Evolutionary conservation across 2,888 invertebrate species (phyloP).

Genomic region (Apamea epomidion): DNA sequence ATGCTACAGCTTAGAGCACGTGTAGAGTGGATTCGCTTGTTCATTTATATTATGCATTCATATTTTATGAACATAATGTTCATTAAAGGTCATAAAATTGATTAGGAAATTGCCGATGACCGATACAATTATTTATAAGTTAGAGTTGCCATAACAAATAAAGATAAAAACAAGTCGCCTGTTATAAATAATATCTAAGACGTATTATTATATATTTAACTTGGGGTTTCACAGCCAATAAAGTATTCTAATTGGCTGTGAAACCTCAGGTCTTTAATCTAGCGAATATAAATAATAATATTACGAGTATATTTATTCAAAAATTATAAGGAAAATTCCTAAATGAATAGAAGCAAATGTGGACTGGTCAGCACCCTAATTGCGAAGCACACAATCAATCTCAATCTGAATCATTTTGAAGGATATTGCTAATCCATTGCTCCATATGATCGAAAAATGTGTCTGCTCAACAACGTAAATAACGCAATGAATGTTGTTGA

Average conservation of each 20-base stretch:
- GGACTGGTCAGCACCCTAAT: too few relatives aligned
- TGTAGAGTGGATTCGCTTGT: constrained; percentile 3
- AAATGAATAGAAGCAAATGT: too few relatives aligned
- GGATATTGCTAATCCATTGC: too few relatives aligned
- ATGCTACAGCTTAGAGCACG: constrained; percentile 15
- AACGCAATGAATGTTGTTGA: too few relatives aligned
- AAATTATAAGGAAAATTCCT: too few relatives aligned
- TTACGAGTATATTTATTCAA: too few relatives aligned
- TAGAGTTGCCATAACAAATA: neutral
- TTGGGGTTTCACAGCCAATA: neutral
- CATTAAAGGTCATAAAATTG: neutral
- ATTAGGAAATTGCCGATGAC: constrained; percentile 6
- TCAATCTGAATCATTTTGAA: too few relatives aligned
- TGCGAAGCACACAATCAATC: too few relatives aligned
- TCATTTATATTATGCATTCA: constrained; percentile 17
- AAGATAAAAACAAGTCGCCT: neutral
- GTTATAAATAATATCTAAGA: neutral
- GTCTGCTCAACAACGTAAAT: too few relatives aligned
- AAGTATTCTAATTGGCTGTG: neutral
- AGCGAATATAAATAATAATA: too few relatives aligned
- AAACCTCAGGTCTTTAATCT: too few relatives aligned
- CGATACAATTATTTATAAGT: constrained; percentile 1
- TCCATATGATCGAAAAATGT: too few relatives aligned
- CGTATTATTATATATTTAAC: neutral
- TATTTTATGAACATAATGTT: neutral